Conservation (phyloP, 2,888 invertebrate genomes). For the Dugesia japonica region DNA sequence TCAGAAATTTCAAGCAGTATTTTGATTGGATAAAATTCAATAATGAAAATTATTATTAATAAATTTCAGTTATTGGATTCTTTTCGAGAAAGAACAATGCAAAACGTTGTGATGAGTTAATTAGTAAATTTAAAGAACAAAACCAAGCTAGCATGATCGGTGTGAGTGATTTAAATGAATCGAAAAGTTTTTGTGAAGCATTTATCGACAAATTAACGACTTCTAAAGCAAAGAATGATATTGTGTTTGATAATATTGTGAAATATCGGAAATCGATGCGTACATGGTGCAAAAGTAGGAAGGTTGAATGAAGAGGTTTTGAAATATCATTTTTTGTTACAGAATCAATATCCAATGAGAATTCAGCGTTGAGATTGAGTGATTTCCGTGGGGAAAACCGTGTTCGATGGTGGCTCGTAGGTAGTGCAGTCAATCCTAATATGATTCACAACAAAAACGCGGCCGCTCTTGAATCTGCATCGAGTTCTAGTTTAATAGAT, state of each 20-base stretch:
- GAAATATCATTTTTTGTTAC: background rate
- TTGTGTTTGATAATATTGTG: background rate
- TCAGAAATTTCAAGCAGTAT: background rate
- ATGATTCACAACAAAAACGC: background rate
- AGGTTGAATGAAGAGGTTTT: too few species aligned
- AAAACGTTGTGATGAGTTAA: background rate
- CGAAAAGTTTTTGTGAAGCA: background rate
- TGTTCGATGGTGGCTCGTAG: background rate
- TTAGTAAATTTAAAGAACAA: background rate
- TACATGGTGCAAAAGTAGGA: background rate
- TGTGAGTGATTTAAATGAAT: background rate
- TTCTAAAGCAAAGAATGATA: background rate
- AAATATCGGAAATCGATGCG: background rate
- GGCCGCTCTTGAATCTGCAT: background rate
- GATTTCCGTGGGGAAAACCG: conserved; percentile 1
- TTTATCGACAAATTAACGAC: background rate
- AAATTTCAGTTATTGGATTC: background rate
- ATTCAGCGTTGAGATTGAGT: background rate
- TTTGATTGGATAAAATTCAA: background rate
- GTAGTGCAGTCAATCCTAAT: background rate
- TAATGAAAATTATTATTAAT: background rate
- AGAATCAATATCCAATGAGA: background rate
- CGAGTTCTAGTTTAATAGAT: too few species aligned
- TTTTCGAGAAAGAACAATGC: background rate
- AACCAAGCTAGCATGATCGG: background rate